Percentiles rank a stretch among this genome's conserved stretches.
These are phyloP conservation scores for Podarcis muralis DNA, from an alignment of 2,113 vertebrate genomes.

Conservation along the genomic window DNA sequence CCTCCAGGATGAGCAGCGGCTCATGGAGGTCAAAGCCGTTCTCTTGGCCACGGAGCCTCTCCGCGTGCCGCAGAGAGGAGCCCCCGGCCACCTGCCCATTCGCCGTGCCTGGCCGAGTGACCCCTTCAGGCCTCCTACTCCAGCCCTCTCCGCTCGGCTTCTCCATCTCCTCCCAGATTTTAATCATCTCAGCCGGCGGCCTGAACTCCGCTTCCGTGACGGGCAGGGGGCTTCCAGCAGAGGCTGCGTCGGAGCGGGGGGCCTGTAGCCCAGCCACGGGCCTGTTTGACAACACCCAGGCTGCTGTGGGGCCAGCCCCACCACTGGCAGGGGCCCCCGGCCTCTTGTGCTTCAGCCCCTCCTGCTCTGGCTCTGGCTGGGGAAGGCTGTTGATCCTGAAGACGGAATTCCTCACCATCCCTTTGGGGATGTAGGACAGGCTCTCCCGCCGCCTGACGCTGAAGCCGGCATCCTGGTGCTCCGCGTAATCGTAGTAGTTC, in stretches of 20 bases:
- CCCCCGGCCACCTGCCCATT: not conserved
- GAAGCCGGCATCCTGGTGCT: constrained; percentile 83
- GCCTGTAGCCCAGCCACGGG: constrained; percentile 27
- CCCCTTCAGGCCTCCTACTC: constrained; percentile 30
- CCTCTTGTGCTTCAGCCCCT: constrained; percentile 12
- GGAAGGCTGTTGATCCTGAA: constrained; percentile 82
- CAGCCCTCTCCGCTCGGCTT: constrained; percentile 44
- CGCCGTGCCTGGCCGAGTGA: not conserved
- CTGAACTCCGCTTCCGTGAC: constrained; percentile 78
- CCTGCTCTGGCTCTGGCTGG: constrained; percentile 50
- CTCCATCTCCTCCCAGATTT: constrained; percentile 84
- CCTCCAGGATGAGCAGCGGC: constrained; percentile 79
- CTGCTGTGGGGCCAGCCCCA: not conserved
- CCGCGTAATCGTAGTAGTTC: constrained; percentile 88
- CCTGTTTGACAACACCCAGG: constrained; percentile 47
- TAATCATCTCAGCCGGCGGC: constrained; percentile 78
- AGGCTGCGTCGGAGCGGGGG: not conserved
- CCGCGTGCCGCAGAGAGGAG: accelerated
- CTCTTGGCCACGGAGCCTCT: constrained; percentile 17
- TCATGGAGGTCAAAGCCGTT: constrained; percentile 60
- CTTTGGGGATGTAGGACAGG: constrained; percentile 92
- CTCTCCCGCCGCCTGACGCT: constrained; percentile 91
- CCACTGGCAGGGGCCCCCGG: constrained; percentile 43
- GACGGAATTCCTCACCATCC: constrained; percentile 88
- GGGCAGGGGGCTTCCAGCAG: not conserved